Base-by-base conservation (phyloP, 2,888 invertebrate species). In the Ashinkailepas kermadecensis region DNA sequence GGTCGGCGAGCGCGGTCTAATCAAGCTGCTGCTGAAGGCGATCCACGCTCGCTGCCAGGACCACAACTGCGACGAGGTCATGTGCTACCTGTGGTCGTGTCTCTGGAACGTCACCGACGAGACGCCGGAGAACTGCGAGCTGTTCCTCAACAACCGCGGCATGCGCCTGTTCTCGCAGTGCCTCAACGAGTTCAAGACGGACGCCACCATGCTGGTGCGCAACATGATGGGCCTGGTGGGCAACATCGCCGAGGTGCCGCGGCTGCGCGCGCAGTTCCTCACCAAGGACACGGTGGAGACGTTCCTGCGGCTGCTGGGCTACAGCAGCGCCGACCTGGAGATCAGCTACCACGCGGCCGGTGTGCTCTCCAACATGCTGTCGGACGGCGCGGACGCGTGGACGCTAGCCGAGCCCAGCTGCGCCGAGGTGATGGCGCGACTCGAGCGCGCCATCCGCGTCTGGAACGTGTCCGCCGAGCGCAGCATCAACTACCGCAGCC, bases 141-240 rank as follows among this genome's bases (percentile, higher is more conserved):
- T 94, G 86, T 99, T 99, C 89, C 90, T 99, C 82, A 92, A 94
- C 85, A 92, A 92, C 83, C 90, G 92, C 74, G 99, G 99, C 84
- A 95, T 99, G 94, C 92, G 92, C 85, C 92, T 93, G 85, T 99
- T 99, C 88, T 90, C 95, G 21, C 91, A 91, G 84, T 99, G 98
- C 88, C 91, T 97, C 23, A 7, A 10, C 58, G 23, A 78, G 57
- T 78, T 78, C 78, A 56, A 58, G 57, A 58, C 56, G 0, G 92
- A 94, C 85, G 95, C 94, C 86, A 94, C 95, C 84, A 97, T 97
- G 87, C 88, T 99, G 74, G 89, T 98, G 80, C 90, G 98, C 80
- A 99, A 99, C 87, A 99, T 99, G 98, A 97, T 99, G 97, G 99
- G 98, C 1, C 89, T 95, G 18, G 89, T 97, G 84, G 98, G 98